Evolutionary conservation across 1,140 invertebrate species (phyloP).

Genomic region (Fopius arisanus): DNA sequence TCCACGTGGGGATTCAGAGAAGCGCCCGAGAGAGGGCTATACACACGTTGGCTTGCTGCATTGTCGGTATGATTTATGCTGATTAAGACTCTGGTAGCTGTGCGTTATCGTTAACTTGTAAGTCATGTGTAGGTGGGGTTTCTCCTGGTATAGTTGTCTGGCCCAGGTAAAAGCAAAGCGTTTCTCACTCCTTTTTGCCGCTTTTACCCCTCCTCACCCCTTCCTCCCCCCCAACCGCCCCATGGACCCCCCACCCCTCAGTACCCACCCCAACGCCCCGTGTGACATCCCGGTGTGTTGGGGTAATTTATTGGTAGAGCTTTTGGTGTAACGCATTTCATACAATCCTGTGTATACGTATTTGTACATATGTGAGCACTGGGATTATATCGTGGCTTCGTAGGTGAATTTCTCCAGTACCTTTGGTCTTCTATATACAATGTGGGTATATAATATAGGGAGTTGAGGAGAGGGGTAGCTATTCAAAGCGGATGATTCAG

Average conservation of each 20-base stretch:
- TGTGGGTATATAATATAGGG: conserved; percentile 57
- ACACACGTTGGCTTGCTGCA: conserved; percentile 44
- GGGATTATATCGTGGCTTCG: conserved; percentile 26
- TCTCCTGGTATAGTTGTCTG: conserved; percentile 12
- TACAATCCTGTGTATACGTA: not conserved
- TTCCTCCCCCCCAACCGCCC: not conserved
- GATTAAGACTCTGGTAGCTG: conserved; percentile 62
- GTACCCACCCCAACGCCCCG: conserved; percentile 5
- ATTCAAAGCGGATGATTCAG: conserved; percentile 66
- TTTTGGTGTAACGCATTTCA: conserved; percentile 25
- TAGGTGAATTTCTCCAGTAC: conserved; percentile 2
- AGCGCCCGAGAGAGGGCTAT: conserved; percentile 22
- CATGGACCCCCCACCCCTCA: not conserved
- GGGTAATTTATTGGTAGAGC: conserved; percentile 50
- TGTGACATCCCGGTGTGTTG: conserved; percentile 38
- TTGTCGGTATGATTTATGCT: conserved; percentile 62
- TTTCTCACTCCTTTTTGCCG: conserved; percentile 16
- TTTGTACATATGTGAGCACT: not conserved
- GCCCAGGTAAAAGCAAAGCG: conserved; percentile 30
- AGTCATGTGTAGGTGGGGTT: conserved; percentile 43
- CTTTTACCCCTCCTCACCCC: conserved; percentile 26
- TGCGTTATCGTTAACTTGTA: conserved; percentile 57
- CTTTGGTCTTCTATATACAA: conserved; percentile 28
- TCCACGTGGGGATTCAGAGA: conserved; percentile 35
- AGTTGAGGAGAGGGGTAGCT: conserved; percentile 47